phyloP scores from a whole-genome alignment of 2,888 invertebrate genomes.

The Seira musarum region DNA sequence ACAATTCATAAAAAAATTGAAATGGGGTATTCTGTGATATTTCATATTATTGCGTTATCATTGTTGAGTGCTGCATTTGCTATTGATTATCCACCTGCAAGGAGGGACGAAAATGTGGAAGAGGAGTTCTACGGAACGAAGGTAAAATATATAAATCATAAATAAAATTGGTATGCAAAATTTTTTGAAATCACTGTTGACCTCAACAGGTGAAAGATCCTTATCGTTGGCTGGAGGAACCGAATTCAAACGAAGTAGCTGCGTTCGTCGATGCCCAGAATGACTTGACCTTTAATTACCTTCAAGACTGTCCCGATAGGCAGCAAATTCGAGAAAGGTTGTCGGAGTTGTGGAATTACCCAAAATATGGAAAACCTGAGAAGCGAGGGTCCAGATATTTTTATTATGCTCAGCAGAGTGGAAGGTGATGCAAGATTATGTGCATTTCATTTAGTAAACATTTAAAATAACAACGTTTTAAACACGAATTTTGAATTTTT shows the following conservation, averaged over 20 bases:
- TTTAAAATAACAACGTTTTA: not conserved
- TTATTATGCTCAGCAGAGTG: slow-evolving; percentile 74
- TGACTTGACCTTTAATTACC: slow-evolving; percentile 58
- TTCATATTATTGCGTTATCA: not conserved
- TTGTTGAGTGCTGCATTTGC: slow-evolving; percentile 17
- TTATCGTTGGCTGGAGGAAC: slow-evolving; percentile 67
- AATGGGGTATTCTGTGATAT: slow-evolving; percentile 34
- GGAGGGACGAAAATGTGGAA: slow-evolving; percentile 83
- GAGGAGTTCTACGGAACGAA: slow-evolving; percentile 89
- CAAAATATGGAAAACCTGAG: slow-evolving; percentile 59
- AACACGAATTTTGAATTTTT: too few species aligned
- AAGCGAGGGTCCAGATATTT: slow-evolving; percentile 61
- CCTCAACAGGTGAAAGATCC: slow-evolving; percentile 76
- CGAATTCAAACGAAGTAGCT: slow-evolving; percentile 62
- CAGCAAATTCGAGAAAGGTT: slow-evolving; percentile 53
- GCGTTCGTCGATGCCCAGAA: slow-evolving; percentile 66
- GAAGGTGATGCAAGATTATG: slow-evolving; percentile 43
- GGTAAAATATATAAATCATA: slow-evolving; percentile 74
- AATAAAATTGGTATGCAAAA: not conserved
- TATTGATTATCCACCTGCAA: slow-evolving; percentile 83
- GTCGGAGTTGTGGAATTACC: slow-evolving; percentile 57
- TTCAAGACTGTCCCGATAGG: slow-evolving; percentile 53
- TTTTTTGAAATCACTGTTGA: not conserved
- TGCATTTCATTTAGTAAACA: too few species aligned
- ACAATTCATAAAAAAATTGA: too few species aligned